Evolutionary conservation across 2,888 invertebrate genomes (phyloP).

Genomic region (Platerodrilus igneus): DNA sequence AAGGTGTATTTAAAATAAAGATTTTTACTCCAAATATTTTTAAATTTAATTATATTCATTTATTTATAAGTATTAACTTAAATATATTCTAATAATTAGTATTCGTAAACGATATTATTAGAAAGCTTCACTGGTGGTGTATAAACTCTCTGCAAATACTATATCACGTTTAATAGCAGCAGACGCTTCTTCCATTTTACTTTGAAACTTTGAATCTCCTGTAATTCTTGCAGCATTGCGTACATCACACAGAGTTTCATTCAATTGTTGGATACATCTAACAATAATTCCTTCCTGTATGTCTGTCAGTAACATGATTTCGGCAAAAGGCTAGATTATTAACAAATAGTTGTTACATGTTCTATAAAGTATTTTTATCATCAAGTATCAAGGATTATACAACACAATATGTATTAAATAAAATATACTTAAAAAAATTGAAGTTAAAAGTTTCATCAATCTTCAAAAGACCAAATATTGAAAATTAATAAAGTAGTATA

Average conservation of each 20-base stretch:
- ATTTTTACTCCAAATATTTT: too few species aligned
- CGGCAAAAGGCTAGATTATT: slow-evolving; percentile 71
- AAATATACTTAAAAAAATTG: too few species aligned
- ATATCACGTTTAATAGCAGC: slow-evolving; percentile 93
- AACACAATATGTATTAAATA: too few species aligned
- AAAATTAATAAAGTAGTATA: too few species aligned
- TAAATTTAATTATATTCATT: too few species aligned
- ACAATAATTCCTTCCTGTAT: slow-evolving; percentile 98
- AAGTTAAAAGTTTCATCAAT: too few species aligned
- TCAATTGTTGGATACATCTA: slow-evolving; percentile 91
- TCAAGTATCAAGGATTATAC: too few species aligned
- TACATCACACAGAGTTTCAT: slow-evolving; percentile 85
- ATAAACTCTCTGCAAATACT: slow-evolving; percentile 95
- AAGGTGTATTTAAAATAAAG: too few species aligned
- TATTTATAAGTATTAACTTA: too few species aligned
- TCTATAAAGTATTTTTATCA: not conserved
- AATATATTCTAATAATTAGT: slow-evolving; percentile 1
- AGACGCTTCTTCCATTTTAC: slow-evolving; percentile 94
- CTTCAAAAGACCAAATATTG: too few species aligned
- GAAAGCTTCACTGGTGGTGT: too few species aligned
- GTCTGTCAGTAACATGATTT: slow-evolving; percentile 88
- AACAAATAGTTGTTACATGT: too few species aligned
- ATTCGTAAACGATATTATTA: slow-evolving; percentile 44
- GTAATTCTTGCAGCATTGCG: slow-evolving; percentile 89
- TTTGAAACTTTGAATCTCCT: slow-evolving; percentile 85